phyloP scores from a whole-genome alignment of 64 coral and sea anemone genomes.

The Actinia equina region DNA sequence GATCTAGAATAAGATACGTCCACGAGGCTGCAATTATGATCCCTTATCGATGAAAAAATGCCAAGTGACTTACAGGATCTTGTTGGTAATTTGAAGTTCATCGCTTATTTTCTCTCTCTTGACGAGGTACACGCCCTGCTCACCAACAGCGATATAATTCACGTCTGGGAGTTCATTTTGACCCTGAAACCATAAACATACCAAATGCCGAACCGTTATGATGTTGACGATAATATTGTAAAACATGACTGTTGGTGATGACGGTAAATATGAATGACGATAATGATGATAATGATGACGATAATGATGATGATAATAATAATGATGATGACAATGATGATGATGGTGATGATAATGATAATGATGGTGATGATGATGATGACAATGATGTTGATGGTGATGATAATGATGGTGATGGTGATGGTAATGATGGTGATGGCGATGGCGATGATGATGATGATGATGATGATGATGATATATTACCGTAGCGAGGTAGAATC shows the following conservation, averaged over 20 bases:
- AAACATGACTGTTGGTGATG: background rate
- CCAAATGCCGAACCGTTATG: background rate
- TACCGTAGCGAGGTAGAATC: constrained; percentile 90
- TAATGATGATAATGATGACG: no score
- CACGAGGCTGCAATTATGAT: no score
- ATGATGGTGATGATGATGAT: no score
- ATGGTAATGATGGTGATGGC: background rate
- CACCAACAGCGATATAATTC: constrained; percentile 73
- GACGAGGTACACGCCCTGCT: constrained; percentile 67
- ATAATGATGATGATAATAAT: no score
- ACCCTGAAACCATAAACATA: constrained; percentile 39
- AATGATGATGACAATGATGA: no score
- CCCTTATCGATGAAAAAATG: background rate
- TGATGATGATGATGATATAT: background rate
- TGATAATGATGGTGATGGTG: background rate
- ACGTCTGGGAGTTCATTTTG: constrained; percentile 84
- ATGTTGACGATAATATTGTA: background rate
- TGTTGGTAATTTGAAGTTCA: constrained; percentile 64
- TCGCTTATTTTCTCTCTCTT: constrained; percentile 86
- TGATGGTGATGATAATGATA: no score
- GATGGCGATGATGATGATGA: background rate
- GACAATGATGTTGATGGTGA: background rate
- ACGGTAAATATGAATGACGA: background rate
- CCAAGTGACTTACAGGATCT: constrained; percentile 59
- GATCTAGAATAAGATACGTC: no score